Evolutionary conservation across 2,113 vertebrate species (phyloP).

Genomic region (Stigmatopora nigra): DNA sequence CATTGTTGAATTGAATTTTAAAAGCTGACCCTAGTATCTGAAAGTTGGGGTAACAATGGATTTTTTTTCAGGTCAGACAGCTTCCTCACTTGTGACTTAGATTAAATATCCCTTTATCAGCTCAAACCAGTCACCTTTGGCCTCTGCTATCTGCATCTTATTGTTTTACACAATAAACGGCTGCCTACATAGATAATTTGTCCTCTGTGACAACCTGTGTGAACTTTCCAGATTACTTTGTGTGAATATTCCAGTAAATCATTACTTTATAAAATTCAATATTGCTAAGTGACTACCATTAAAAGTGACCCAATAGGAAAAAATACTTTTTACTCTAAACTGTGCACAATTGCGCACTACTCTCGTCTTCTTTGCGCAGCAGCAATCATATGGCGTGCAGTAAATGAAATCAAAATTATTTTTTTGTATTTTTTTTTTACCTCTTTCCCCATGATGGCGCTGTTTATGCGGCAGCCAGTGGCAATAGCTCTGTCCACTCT

Average conservation of each 20-base stretch:
- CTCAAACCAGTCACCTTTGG: neutral
- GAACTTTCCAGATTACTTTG: neutral
- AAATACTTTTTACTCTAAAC: no score
- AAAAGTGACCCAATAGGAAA: neutral
- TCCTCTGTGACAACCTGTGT: neutral
- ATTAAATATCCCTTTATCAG: neutral
- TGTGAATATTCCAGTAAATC: neutral
- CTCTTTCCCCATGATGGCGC: no score
- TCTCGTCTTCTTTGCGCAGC: no score
- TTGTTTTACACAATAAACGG: neutral
- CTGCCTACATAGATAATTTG: neutral
- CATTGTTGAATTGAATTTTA: neutral
- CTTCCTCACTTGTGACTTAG: neutral
- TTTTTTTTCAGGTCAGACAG: neutral
- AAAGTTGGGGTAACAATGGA: neutral
- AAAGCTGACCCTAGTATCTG: neutral
- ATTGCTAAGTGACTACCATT: neutral
- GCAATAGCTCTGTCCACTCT: no score
- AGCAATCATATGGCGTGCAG: no score
- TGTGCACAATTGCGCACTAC: no score
- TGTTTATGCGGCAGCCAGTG: no score
- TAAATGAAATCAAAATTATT: no score
- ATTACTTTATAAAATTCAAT: neutral
- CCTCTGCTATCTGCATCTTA: neutral
- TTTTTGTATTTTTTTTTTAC: no score